Percentiles rank a stretch among this genome's conserved stretches.
These are phyloP conservation scores for Argyra leucocephala DNA, from an alignment of 2,888 invertebrate species.

Conservation along the genomic window DNA sequence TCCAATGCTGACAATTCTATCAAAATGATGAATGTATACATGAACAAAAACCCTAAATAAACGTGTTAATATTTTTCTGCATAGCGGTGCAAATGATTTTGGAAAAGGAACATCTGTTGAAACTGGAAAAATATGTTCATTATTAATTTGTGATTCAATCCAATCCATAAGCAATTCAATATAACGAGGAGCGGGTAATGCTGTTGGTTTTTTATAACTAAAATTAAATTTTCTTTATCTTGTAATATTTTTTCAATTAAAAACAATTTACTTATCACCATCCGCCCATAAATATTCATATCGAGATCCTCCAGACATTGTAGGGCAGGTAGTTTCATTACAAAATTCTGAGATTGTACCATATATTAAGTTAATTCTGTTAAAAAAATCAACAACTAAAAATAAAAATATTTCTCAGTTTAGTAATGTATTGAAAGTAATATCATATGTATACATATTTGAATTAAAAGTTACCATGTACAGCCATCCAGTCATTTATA, in stretches of 20 bases:
- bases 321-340: slow-evolving; percentile 71
- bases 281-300: slow-evolving; percentile 90
- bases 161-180: slow-evolving; percentile 80
- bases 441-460: background rate
- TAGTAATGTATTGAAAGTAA: background rate
- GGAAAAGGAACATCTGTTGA: slow-evolving; percentile 83
- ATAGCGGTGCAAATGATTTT: slow-evolving; percentile 64
- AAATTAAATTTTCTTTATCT: slow-evolving; percentile 4
- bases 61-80: slow-evolving; percentile 78
- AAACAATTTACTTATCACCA: slow-evolving; percentile 50
- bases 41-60: slow-evolving; percentile 86
- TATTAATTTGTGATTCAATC: slow-evolving; percentile 83
- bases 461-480: slow-evolving; percentile 59
- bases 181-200: slow-evolving; percentile 74
- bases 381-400: slow-evolving; percentile 87
- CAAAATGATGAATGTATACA: slow-evolving; percentile 90
- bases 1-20: slow-evolving; percentile 73
- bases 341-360: slow-evolving; percentile 81
- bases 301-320: slow-evolving; percentile 80
- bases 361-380: slow-evolving; percentile 84
- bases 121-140: slow-evolving; percentile 76
- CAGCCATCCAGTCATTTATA: slow-evolving; percentile 84
- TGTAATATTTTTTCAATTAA: background rate
- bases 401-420: slow-evolving; percentile 23
- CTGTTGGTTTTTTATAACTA: slow-evolving; percentile 66